A percentile compares a stretch with the other conserved stretches of the same genome.
These are phyloP conservation scores for Butorides virescens DNA, from an alignment of 2,113 vertebrate species.

Conservation along the genomic window DNA sequence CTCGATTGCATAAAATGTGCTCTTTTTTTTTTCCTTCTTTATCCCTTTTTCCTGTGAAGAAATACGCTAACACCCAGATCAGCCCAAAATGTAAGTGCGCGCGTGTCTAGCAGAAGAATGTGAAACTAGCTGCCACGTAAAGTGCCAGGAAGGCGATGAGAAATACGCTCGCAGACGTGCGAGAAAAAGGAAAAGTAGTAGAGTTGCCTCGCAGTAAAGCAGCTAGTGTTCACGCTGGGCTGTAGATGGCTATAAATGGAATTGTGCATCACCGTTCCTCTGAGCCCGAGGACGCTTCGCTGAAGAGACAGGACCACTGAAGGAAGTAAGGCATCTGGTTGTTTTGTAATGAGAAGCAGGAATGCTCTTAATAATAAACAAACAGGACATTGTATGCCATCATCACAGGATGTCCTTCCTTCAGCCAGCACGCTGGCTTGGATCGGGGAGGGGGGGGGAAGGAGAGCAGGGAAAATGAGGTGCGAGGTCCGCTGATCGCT, in stretches of 20 bases:
- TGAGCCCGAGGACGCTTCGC: slow-evolving; percentile 62
- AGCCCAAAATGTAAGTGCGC: not conserved
- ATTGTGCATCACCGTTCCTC: slow-evolving; percentile 66
- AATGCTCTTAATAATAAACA: slow-evolving; percentile 87
- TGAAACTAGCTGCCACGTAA: slow-evolving; percentile 34
- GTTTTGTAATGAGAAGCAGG: slow-evolving; percentile 85
- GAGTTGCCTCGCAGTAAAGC: slow-evolving; percentile 11
- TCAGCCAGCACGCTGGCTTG: slow-evolving; percentile 69
- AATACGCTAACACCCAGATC: not conserved
- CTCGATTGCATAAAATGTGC: not conserved
- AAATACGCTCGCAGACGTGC: not conserved
- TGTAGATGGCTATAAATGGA: slow-evolving; percentile 70
- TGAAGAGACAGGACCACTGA: slow-evolving; percentile 71
- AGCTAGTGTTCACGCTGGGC: not conserved
- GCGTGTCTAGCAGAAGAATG: not conserved
- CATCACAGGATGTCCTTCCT: slow-evolving; percentile 93
- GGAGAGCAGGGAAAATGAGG: not conserved
- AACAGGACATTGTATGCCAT: slow-evolving; percentile 87
- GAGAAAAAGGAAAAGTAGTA: slow-evolving; percentile 56
- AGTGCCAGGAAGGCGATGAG: not conserved
- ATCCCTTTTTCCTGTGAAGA: not conserved
- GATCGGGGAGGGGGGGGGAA: not conserved
- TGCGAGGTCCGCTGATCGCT: slow-evolving; percentile 22
- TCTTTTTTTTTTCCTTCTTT: not conserved
- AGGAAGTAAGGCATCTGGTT: slow-evolving; percentile 83